A percentile compares a stretch with the other conserved stretches of the same genome.
Conservation (phyloP, 2,797 vertebrate species). For the Gymnodraco acuticeps region DNA sequence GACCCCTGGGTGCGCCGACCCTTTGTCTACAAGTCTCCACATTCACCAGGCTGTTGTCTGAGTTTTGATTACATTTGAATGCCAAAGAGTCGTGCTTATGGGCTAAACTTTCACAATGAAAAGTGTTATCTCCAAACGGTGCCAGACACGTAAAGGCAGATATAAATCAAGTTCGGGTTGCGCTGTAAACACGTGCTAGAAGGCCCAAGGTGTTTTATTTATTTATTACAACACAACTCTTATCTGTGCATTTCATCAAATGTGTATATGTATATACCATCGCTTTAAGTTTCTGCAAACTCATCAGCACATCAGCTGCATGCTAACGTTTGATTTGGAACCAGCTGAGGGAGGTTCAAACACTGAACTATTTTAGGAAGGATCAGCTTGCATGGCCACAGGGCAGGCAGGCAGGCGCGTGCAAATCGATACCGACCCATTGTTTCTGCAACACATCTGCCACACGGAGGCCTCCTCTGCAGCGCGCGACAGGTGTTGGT, state of each 20-base stretch:
- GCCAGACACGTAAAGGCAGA: slow-evolving; percentile 11
- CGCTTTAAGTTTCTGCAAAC: slow-evolving; percentile 8
- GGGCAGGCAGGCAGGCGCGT: slow-evolving; percentile 59
- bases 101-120: slow-evolving; percentile 42
- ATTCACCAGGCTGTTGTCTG: slow-evolving; percentile 71
- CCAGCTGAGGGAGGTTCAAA: slow-evolving; percentile 42
- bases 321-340: slow-evolving; percentile 29
- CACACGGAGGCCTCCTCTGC: slow-evolving; percentile 48
- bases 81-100: slow-evolving; percentile 34
- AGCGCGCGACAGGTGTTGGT: slow-evolving; percentile 81
- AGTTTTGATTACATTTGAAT: slow-evolving; percentile 74
- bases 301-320: slow-evolving; percentile 13
- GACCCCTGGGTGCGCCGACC: slow-evolving; percentile 64
- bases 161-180: slow-evolving; percentile 28
- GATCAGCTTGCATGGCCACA: slow-evolving; percentile 56
- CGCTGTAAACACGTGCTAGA: slow-evolving; percentile 44
- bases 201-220: slow-evolving; percentile 37
- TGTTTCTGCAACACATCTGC: slow-evolving; percentile 78
- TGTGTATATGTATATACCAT: slow-evolving; percentile 9
- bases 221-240: slow-evolving; percentile 24
- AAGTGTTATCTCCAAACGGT: slow-evolving; percentile 20
- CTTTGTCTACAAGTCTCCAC: slow-evolving; percentile 77
- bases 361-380: slow-evolving; percentile 36
- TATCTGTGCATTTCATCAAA: slow-evolving; percentile 14
- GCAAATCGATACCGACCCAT: slow-evolving; percentile 72